These are phyloP conservation scores for Ptilorrhoa leucosticta DNA, from an alignment of 2,113 vertebrate species.

Conservation along the genomic window DNA sequence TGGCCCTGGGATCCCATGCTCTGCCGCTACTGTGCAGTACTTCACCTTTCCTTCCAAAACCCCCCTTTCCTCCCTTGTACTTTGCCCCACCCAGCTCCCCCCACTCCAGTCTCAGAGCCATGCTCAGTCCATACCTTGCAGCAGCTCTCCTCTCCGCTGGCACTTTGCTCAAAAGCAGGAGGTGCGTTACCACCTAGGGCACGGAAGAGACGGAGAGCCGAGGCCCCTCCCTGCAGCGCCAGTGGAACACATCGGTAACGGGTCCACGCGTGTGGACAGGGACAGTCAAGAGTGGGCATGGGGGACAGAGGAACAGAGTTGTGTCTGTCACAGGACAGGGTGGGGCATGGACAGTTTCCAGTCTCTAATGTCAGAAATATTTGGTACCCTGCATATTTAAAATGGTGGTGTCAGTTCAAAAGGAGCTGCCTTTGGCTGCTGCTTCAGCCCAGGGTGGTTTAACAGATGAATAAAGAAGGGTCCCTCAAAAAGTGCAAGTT, in stretches of 20 bases:
- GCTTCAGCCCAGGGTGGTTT: neutral
- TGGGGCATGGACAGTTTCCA: accelerated
- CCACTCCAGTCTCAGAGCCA: neutral
- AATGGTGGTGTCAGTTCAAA: neutral
- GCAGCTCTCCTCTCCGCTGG: neutral
- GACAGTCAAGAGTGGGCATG: neutral
- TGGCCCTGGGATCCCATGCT: neutral
- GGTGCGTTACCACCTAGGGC: neutral
- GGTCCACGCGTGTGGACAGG: neutral
- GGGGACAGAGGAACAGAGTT: neutral
- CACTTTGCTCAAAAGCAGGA: slow-evolving; percentile 2
- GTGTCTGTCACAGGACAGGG: neutral
- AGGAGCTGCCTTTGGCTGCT: neutral
- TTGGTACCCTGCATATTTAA: neutral
- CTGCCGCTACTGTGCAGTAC: neutral
- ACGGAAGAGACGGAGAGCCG: neutral
- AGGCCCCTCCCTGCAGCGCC: slow-evolving; percentile 20
- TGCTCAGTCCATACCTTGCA: neutral
- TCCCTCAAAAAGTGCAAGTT: neutral
- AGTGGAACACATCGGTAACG: neutral
- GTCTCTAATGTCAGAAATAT: neutral
- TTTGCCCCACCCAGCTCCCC: neutral
- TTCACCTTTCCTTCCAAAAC: neutral
- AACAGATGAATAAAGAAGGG: neutral
- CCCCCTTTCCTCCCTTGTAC: neutral